Base-by-base conservation (phyloP, 2,113 vertebrate species). In the Microcebus tavaratra region DNA sequence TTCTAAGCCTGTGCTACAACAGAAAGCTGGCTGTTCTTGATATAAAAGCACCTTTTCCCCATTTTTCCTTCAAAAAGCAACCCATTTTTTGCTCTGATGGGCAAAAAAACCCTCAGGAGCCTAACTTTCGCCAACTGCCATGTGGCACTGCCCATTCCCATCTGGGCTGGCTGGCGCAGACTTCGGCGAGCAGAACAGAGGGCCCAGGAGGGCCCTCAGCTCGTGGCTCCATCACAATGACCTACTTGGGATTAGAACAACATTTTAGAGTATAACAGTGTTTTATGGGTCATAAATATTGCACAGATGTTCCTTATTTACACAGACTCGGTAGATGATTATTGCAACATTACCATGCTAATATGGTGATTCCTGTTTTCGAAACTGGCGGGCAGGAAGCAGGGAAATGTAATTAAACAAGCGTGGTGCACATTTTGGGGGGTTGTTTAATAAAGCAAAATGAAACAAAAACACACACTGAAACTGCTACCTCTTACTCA, bases 351-450 rank as follows among this genome's bases (percentile, higher is more conserved):
- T 95, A 96, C 75, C 45, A 96, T 83, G 2, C 95, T 98, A 92
- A 97, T 95, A 96, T 15, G 96, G 90, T 73, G 90, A 92, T 82
- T 94, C 84, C 88, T 92, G 90, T 85, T 63, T 97, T 82, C 0
- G 36, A 85, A 97, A 97, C 84, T 36, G 88, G 87, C 95, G 53
- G 96, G 92, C 91, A 96, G 88, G 87, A 96, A 94, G 76, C 91
- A 42, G 45, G 89, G 29, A 97, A 82, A 95, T 97, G 94, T 96
- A 96, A 98, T 97, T 97, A 98, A 95, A 94, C 67, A 95, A 92
- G 79, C 36, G n/a, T 7, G 75, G 45, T 29, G 17, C 80, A 65
- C 34, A 39, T 79, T 53, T 13, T 1, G 42, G 61, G 57, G 55
- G 14, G 34, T 2, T 57, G n/a, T 67, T 90, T 39, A 50, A 92